Evolutionary conservation across 2,797 vertebrate genomes (phyloP).

Genomic region (Phoeniculus purpureus): DNA sequence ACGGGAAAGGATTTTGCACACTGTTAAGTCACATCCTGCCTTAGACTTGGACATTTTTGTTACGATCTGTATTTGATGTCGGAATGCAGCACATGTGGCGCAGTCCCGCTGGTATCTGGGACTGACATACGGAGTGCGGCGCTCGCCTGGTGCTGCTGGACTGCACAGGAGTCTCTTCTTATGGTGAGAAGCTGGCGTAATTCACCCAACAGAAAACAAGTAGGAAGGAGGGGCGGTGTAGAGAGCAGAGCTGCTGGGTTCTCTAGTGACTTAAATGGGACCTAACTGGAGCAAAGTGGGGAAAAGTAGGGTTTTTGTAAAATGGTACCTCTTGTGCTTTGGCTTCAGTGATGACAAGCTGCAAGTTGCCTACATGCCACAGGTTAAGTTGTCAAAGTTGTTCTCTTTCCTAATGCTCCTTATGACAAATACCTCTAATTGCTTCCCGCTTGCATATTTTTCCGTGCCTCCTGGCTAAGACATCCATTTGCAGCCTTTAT

Average conservation of each 20-base stretch:
- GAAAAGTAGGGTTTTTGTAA: not conserved
- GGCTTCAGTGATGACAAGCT: not conserved
- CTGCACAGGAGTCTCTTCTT: rapidly evolving
- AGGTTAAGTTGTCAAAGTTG: slow-evolving; percentile 19
- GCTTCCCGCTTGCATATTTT: slow-evolving; percentile 33
- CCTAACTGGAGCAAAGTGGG: not conserved
- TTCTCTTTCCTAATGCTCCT: slow-evolving; percentile 14
- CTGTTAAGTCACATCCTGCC: not conserved
- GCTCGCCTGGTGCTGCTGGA: not conserved
- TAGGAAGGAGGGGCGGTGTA: not conserved
- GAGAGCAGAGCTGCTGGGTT: not conserved
- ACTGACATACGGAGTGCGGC: rapidly evolving
- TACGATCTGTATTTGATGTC: rapidly evolving
- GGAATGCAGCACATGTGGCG: rapidly evolving
- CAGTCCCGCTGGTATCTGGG: not conserved
- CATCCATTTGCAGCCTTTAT: not conserved
- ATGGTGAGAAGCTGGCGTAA: not conserved
- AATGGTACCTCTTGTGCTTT: not conserved
- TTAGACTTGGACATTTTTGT: not conserved
- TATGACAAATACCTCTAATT: slow-evolving; percentile 57
- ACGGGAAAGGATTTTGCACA: not conserved
- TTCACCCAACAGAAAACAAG: not conserved
- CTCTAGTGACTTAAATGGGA: not conserved
- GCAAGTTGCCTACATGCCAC: not conserved
- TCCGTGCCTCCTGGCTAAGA: slow-evolving; percentile 45